Evolutionary conservation across 2,888 invertebrate genomes (phyloP), one percentile per base, ranked within the genome.

Genomic region (Oegoconia quadripuncta): DNA sequence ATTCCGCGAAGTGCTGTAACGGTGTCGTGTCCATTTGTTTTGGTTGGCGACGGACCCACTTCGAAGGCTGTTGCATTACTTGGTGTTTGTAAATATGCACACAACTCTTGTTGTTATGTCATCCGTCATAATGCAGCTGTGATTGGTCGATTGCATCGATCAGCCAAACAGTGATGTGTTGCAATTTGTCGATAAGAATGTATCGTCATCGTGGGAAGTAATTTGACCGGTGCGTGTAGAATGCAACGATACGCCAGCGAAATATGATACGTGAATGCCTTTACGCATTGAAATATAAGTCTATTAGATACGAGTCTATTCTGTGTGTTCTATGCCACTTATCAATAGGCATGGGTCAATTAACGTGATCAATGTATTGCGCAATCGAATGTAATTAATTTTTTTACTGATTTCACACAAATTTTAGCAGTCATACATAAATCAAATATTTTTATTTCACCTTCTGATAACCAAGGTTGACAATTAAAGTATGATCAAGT

Each of bases 1-100:
- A 77, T 84, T 86, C 86, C 60, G 74, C 82, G 83, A 83, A 86
- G 71, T 74, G 67, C 52, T 69, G 71, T 86, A 86, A 86, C 86
- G 86, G 86, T 84, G 74, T 74, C 69, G 71, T 64, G 68, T 72
- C 64, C 79, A 76, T 81, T 83, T 84, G 83, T 83, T 83, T 81
- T 81, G 79, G 75, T 79, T 73, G 68, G 68, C 56, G 61, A 55
- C 59, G 55, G 64, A 39, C 55, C 48, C 44, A 50, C 49, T 45
- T 42, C 51, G 49, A 52, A 54, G 50, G 52, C 52, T 55, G 52
- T 51, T 58, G 53, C 61, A 52, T 48, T 47, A 37, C 48, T 30
- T 40, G 47, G 47, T 46, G 42, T 42, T 42, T 33, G 44, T 41
- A 45, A 50, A 39, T 46, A 43, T 46, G 49, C 49, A 55, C n/a